Conservation (phyloP, 2,797 vertebrate species). For the Moxostoma hubbsi region DNA sequence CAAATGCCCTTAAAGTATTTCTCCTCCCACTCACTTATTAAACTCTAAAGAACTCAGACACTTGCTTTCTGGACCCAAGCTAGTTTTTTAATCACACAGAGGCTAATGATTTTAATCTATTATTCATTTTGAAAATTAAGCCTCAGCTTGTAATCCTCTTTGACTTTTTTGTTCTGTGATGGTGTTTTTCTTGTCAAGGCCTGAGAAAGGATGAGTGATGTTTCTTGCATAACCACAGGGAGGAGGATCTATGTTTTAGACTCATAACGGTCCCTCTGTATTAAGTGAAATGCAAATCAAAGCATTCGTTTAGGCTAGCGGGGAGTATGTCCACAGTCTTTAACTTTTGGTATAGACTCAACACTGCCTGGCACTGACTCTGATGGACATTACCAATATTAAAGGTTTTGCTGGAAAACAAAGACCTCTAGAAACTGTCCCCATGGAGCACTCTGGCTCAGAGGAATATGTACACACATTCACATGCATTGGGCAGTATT, state of each 20-base stretch:
- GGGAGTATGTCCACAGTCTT: slow-evolving; percentile 53
- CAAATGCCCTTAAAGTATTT: slow-evolving; percentile 47
- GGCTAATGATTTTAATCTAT: slow-evolving; percentile 75
- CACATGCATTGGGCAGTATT: slow-evolving; percentile 27
- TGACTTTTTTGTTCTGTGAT: slow-evolving; percentile 55
- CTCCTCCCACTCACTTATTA: slow-evolving; percentile 62
- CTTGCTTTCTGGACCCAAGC: slow-evolving; percentile 61
- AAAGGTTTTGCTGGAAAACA: slow-evolving; percentile 70
- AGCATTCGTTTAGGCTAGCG: slow-evolving; percentile 64
- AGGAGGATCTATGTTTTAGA: not conserved
- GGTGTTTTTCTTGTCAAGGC: slow-evolving; percentile 59
- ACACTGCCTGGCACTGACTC: slow-evolving; percentile 65
- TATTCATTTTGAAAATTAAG: slow-evolving; percentile 69
- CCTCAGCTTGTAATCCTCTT: slow-evolving; percentile 62
- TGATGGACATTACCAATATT: slow-evolving; percentile 73
- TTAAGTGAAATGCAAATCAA: slow-evolving; percentile 67
- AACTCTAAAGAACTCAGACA: slow-evolving; percentile 61
- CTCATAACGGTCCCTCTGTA: not conserved
- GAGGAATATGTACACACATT: slow-evolving; percentile 19
- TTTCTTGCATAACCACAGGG: slow-evolving; percentile 14
- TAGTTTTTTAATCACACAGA: slow-evolving; percentile 68
- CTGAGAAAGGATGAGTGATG: slow-evolving; percentile 43
- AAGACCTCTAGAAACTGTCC: slow-evolving; percentile 49
- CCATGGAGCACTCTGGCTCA: slow-evolving; percentile 35
- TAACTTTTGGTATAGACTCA: slow-evolving; percentile 61